A percentile compares a stretch with the other conserved stretches of the same genome.
Conservation (phyloP, 1,140 invertebrate genomes). For the Batillaria attramentaria region DNA sequence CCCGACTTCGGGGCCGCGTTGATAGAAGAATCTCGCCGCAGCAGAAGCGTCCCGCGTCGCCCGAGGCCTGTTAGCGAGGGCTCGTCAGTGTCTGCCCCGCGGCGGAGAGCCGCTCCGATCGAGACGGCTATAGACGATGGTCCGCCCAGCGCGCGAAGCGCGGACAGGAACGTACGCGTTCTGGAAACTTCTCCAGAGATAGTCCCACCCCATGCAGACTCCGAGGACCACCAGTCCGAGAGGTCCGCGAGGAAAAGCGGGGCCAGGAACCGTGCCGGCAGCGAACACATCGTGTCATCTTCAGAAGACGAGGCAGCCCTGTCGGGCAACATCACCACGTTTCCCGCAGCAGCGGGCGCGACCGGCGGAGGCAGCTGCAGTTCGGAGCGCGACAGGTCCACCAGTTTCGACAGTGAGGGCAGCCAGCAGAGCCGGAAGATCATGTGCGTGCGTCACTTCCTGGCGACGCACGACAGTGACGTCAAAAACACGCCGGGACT, state of each 20-base stretch:
- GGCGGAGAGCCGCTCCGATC: background rate
- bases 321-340: background rate
- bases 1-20: constrained; percentile 20
- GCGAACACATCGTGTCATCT: background rate
- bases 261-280: too few species aligned
- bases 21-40: constrained; percentile 17
- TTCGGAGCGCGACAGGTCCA: background rate
- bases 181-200: background rate
- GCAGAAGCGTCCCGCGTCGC: constrained; percentile 12
- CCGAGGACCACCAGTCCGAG: background rate
- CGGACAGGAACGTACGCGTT: background rate
- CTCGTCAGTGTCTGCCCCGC: background rate
- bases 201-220: background rate
- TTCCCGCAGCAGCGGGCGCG: background rate
- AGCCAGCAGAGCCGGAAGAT: background rate
- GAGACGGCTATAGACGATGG: constrained; percentile 5
- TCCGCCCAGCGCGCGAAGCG: background rate
- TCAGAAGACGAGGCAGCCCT: background rate
- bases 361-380: background rate
- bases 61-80: constrained; percentile 7
- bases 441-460: constrained; percentile 31
- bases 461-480: constrained; percentile 23
- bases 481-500: constrained; percentile 22
- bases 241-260: background rate
- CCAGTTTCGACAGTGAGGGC: background rate